phyloP scores from a whole-genome alignment of 1,140 invertebrate species.

The Polyergus mexicanus region DNA sequence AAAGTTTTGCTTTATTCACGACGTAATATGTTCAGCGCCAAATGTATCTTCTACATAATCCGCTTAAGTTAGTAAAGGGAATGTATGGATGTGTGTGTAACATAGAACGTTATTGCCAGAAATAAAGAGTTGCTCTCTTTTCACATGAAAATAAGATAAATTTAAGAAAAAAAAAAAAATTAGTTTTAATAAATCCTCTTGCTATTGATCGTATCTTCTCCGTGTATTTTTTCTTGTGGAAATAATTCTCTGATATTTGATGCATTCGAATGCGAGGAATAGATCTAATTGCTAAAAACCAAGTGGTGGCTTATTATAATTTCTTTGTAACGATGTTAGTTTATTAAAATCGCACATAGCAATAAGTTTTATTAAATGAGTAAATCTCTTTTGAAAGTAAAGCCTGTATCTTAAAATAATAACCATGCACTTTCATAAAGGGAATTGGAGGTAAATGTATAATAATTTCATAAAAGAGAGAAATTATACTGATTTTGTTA shows the following conservation, averaged over 20 bases:
- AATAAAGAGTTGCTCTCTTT: not conserved
- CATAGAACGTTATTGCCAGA: not conserved
- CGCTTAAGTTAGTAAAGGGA: not conserved
- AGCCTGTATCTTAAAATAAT: not conserved
- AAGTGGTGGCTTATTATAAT: slow-evolving; percentile 33
- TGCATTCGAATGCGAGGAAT: not conserved
- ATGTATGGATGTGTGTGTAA: slow-evolving; percentile 6
- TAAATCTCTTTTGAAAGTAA: not conserved
- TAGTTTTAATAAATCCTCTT: not conserved
- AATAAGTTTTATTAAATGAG: slow-evolving; percentile 11
- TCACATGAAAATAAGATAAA: not conserved
- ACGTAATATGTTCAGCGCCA: not conserved
- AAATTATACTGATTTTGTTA: not conserved
- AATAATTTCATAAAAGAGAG: not conserved
- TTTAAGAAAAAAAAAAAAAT: not conserved
- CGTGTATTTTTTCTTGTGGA: slow-evolving; percentile 16
- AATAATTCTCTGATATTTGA: slow-evolving; percentile 15
- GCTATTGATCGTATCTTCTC: not conserved
- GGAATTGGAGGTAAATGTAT: no score
- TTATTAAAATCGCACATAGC: slow-evolving; percentile 29
- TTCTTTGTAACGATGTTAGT: slow-evolving; percentile 17
- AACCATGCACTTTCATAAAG: not conserved
- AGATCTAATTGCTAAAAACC: not conserved
- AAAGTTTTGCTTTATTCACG: slow-evolving; percentile 9
- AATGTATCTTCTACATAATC: not conserved